Base-by-base conservation (phyloP, 2,797 vertebrate genomes). In the Geotrypetes seraphini region DNA sequence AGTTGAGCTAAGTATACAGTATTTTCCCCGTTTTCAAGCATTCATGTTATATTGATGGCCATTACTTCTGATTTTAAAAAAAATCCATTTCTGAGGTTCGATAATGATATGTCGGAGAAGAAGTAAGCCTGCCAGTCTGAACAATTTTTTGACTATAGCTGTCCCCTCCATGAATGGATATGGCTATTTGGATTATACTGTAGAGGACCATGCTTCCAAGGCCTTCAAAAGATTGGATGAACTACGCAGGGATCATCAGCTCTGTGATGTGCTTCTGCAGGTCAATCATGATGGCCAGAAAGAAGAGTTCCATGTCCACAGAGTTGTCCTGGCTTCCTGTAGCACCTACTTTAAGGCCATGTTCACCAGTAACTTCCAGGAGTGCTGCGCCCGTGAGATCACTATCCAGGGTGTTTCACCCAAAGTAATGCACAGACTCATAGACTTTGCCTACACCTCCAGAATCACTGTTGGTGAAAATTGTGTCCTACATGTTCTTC, bases 301-400 rank as follows among this genome's bases (percentile, higher is more conserved):
- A 0, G 59, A 68, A 12, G 75, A 80, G 49, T 88, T 86, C 43
- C 84, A 84, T 76, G 85, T 84, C 21, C 86, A 89, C 41, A 82
- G 69, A 38, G 57, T 89, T 50, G 86, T 89, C 1, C 75, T 89
- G 60, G 84, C 85, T 5, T 77, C 85, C 22, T 86, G 78, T 25
- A 89, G 86, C 64, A 66, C 79, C 0, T 88, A 85, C 50, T 89
- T 89, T 63, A 80, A 76, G 56, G 86, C 86, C 60, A 89, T 89
- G 86, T 89, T 89, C 63, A 86, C 84, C 62, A 80, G 78, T 58
- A 77, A 75, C 65, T 87, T 89, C 57, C 69, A 53, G 38, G 86
- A 89, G 67, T 71, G 76, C 37, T 38, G 39, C 1, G 82, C 82
- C 19, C 55, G 82, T 0, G 85, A 89, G 70, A 69, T 89, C 40